phyloP scores from a whole-genome alignment of 2,797 vertebrate genomes.

The Cyprinodon diabolis region DNA sequence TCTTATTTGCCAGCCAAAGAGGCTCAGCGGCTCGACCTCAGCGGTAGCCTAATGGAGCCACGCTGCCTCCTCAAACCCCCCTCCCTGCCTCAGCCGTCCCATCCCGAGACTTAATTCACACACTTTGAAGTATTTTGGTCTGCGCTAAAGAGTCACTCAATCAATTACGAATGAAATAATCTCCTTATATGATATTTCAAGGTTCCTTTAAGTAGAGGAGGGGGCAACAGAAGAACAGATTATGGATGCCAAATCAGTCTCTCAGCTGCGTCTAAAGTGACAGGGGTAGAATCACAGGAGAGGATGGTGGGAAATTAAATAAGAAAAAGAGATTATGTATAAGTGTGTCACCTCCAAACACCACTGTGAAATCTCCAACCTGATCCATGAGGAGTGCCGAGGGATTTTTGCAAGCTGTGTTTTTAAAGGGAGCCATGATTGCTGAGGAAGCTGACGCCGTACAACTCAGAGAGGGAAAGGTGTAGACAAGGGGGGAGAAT shows the following conservation, averaged over 20 bases:
- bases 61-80: slow-evolving; percentile 34
- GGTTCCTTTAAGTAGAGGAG: slow-evolving; percentile 84
- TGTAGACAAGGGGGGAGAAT: neutral
- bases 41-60: slow-evolving; percentile 55
- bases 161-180: slow-evolving; percentile 98
- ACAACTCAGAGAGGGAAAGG: slow-evolving; percentile 20
- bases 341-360: slow-evolving; percentile 74
- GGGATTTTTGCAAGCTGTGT: slow-evolving; percentile 67
- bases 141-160: slow-evolving; percentile 92
- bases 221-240: slow-evolving; percentile 85
- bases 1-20: slow-evolving; percentile 72
- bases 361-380: slow-evolving; percentile 74
- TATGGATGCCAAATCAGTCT: slow-evolving; percentile 92
- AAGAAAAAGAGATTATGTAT: slow-evolving; percentile 72
- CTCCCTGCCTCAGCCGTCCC: slow-evolving; percentile 39
- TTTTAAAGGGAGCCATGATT: slow-evolving; percentile 51
- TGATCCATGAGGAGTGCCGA: slow-evolving; percentile 68
- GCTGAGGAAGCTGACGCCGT: slow-evolving; percentile 58
- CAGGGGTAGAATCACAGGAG: slow-evolving; percentile 91
- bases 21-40: slow-evolving; percentile 68
- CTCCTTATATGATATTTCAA: slow-evolving; percentile 94
- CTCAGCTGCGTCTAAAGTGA: slow-evolving; percentile 92
- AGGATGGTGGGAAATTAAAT: slow-evolving; percentile 90
- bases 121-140: slow-evolving; percentile 94
- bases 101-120: slow-evolving; percentile 76